These are phyloP conservation scores for Schizaphis graminum DNA, from an alignment of 2,888 invertebrate species.

Conservation along the genomic window DNA sequence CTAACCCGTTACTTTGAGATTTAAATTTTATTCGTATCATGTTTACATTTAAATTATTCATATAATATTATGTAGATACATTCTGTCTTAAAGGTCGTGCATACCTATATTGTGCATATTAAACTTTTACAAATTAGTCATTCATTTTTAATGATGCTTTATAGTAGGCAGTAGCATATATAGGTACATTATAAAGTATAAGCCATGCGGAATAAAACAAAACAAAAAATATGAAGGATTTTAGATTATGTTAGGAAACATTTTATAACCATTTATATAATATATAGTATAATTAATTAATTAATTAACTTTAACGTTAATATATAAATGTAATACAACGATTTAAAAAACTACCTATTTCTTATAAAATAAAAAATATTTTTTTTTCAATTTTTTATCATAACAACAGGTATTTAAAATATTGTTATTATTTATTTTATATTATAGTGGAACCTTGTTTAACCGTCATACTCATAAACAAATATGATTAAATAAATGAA, in stretches of 20 bases:
- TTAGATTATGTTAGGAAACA: neutral
- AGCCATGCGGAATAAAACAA: neutral
- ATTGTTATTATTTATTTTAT: neutral
- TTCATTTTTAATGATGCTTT: neutral
- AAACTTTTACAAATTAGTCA: constrained; percentile 22
- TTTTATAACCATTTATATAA: neutral
- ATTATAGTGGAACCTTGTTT: too few relatives aligned
- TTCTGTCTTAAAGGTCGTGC: constrained; percentile 39
- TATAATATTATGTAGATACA: constrained; percentile 8
- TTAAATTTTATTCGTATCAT: constrained; percentile 37
- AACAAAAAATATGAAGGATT: neutral
- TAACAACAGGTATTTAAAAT: neutral
- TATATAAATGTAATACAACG: neutral
- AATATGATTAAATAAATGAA: too few relatives aligned
- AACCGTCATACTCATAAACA: too few relatives aligned
- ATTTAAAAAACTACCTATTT: neutral
- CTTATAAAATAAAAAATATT: neutral
- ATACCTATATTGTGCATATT: neutral
- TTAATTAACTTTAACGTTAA: neutral
- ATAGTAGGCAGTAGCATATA: neutral
- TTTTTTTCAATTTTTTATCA: neutral
- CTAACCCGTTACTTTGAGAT: neutral
- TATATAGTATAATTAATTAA: neutral
- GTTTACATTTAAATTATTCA: constrained; percentile 40
- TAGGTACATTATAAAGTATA: neutral